Evolutionary conservation across 92 coral and sea anemone genomes (phyloP), one percentile per base, ranked within the genome.

Genomic region (Blastomussa wellsi): DNA sequence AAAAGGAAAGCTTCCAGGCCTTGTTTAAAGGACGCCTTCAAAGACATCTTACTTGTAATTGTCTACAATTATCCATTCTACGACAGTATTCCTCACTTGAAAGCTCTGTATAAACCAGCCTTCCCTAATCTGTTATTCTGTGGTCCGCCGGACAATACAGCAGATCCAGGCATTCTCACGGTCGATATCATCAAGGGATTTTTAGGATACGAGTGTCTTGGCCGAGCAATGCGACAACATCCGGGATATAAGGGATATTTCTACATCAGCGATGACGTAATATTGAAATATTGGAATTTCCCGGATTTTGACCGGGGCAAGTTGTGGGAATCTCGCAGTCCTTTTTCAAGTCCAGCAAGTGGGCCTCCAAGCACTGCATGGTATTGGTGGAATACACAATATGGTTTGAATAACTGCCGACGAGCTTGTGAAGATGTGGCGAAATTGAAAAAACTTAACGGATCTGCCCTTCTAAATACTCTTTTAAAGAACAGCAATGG

Each of bases 351-450:
- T 48, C 90, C 90, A 11, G 88, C 89, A 75, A 81, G 90, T 37
- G 87, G 79, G 17, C 82, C 90, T 1, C 83, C 88, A 17, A 74
- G 77, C 47, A 76, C 62, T 32, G 85, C 74, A 31, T 96, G 99
- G 99, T 88, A 91, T 80, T 96, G 99, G 99, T 96, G 98, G 98
- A 38, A 81, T 48, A 82, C 92, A 20, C 90, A 91, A 24, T 92
- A 87, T 59, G 96, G 95, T 11, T 74, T 89, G 53, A 69, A 77
- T 29, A 94, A 96, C 74, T 96, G 99, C 87, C 93, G 95, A 73
- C 59, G 91, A 71, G 95, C 98, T 67, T 96, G 89, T 89, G 90
- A 85, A 79, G 86, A 92, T 32, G 74, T 96, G 60, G 89, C 94
- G 75, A 88, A 91, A 49, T 65, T 89, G 80, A 79, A 86, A 68